Conservation (phyloP, 2,113 vertebrate genomes). For the Callithrix jacchus region DNA sequence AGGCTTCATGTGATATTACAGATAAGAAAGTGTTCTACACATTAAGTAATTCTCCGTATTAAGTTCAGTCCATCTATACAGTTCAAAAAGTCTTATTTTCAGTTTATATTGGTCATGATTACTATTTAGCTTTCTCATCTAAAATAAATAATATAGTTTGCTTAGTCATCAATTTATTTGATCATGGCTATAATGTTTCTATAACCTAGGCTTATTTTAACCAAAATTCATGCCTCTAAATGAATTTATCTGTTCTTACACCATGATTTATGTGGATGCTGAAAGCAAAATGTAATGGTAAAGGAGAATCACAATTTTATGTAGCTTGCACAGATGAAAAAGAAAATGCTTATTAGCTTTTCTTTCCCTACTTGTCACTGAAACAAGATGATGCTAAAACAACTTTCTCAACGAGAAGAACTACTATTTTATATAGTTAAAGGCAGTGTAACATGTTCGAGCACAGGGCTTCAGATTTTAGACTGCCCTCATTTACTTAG, state of each 20-base stretch:
- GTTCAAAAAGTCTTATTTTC: not conserved
- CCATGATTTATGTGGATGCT: slow-evolving; percentile 35
- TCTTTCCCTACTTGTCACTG: not conserved
- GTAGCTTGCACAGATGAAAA: slow-evolving; percentile 32
- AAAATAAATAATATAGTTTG: not conserved
- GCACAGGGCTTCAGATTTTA: not conserved
- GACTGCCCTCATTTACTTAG: not conserved
- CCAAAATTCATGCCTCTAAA: not conserved
- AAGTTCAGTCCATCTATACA: not conserved
- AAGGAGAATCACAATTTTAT: slow-evolving; percentile 24
- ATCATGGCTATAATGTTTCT: not conserved
- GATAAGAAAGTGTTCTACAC: not conserved
- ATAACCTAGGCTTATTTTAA: slow-evolving; percentile 11
- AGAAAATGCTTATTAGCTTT: slow-evolving; percentile 29
- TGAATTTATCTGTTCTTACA: slow-evolving; percentile 49
- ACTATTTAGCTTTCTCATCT: slow-evolving; percentile 24
- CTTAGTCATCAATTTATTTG: slow-evolving; percentile 41
- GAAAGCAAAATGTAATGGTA: slow-evolving; percentile 7
- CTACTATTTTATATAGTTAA: not conserved
- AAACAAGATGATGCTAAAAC: not conserved
- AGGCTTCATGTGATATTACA: not conserved
- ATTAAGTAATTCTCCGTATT: not conserved
- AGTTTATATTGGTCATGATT: not conserved
- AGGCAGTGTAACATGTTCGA: not conserved
- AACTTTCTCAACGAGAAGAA: not conserved